phyloP scores from a whole-genome alignment of 2,113 vertebrate species.

The pig (Sus scrofa) region T2T-Sscrofa CM000830.6:87320501-87321000 shows the following conservation, averaged over 20 bases:
- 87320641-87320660: not conserved
- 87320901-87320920: constrained; percentile 44
- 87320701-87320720: not conserved
- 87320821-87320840: not conserved
- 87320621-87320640: constrained; percentile 22
- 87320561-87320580: not conserved
- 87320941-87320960: not conserved
- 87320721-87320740: not conserved
- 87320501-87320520: too few relatives aligned
- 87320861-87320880: not conserved
- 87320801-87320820: constrained; percentile 10
- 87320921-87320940: not conserved
- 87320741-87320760: not conserved
- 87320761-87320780: constrained; percentile 14
- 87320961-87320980: not conserved
- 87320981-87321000: constrained; percentile 16
- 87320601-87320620: constrained; percentile 35
- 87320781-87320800: not conserved
- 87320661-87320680: not conserved
- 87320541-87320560: not conserved
- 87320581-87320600: not conserved
- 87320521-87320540: too few relatives aligned
- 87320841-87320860: not conserved
- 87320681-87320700: not conserved
- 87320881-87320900: not conserved